Base-by-base conservation (phyloP, 2,888 invertebrate species). In the Callyntrura sp. region DNA sequence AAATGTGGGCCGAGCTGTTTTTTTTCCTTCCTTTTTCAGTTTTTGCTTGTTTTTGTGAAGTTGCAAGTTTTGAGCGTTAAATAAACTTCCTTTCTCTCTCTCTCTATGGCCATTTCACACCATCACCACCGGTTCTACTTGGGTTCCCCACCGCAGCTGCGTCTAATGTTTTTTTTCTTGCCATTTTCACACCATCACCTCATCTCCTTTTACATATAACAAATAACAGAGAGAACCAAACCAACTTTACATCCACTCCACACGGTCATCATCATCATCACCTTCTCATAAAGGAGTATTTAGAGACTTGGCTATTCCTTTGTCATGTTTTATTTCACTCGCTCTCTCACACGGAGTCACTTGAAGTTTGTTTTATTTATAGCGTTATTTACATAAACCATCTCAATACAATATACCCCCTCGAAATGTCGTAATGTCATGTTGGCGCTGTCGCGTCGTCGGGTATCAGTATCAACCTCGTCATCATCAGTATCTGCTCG, bases 121-220 rank as follows among this genome's bases (percentile, higher is more conserved):
- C 45, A 17, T 35, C 28, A 2, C 28, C 11, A 62, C 65, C 4
- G n/a, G n/a, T n/a, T n/a, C n/a, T n/a, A n/a, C 43, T 73, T 43
- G 17, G 8, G n/a, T 51, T 25, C 25, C 60, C 12, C 60, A n/a
- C n/a, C n/a, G n/a, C n/a, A n/a, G n/a, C n/a, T n/a, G n/a, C n/a
- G n/a, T n/a, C n/a, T n/a, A n/a, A n/a, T n/a, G n/a, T n/a, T n/a
- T n/a, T n/a, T n/a, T 43, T 60, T 17, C 57, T 57, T 25, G 55
- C 79, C 25, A 9, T 57, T 57, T 79, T 81, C 60, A 65, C 62
- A 65, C 82, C 65, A 65, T 25, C 6, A 28, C 35, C 23, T 45
- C 82, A 65, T 65, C 48, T 65, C 20, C 43, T 8, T 45, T 45
- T 23, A 35, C 65, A 8, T 68, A 51, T 93, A 93, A 48, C 94